Percentiles rank a stretch among this genome's conserved stretches.
phyloP scores from a whole-genome alignment of 2,113 vertebrate genomes.

The Tamias sibiricus region DNA sequence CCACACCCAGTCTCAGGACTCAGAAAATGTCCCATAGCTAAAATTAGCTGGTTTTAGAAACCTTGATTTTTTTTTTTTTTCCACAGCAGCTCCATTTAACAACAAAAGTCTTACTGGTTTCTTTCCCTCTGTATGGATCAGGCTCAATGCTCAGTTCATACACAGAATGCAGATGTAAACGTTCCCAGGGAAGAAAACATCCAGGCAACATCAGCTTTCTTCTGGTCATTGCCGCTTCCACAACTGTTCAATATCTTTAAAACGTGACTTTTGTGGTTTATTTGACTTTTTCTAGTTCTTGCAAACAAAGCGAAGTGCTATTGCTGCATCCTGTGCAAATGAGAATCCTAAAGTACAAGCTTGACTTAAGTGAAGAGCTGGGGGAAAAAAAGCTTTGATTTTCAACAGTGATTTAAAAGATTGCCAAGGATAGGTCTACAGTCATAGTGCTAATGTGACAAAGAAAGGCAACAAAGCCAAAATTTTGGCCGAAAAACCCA shows the following conservation, averaged over 20 bases:
- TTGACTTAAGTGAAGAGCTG: background rate
- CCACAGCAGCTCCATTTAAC: background rate
- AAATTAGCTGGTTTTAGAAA: background rate
- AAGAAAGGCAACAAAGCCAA: background rate
- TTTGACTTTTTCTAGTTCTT: constrained; percentile 3
- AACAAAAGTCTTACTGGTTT: background rate
- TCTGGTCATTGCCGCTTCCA: background rate
- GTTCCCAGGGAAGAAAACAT: background rate
- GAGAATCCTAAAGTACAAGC: background rate
- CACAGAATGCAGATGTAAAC: background rate
- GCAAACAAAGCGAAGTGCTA: background rate
- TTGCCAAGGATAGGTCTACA: background rate
- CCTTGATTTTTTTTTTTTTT: background rate
- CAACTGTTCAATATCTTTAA: background rate
- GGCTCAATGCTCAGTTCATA: background rate
- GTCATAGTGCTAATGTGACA: background rate
- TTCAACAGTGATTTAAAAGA: constrained; percentile 13
- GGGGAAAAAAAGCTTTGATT: background rate
- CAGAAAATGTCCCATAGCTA: background rate
- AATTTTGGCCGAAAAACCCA: background rate
- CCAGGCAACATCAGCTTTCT: background rate
- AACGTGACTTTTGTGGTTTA: background rate
- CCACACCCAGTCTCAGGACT: background rate
- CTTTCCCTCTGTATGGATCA: background rate
- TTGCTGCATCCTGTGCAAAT: background rate